Percentiles rank a stretch among this genome's conserved stretches.
These are phyloP conservation scores for Suricata suricatta DNA, from an alignment of 2,113 vertebrate species.

Conservation along the genomic window DNA sequence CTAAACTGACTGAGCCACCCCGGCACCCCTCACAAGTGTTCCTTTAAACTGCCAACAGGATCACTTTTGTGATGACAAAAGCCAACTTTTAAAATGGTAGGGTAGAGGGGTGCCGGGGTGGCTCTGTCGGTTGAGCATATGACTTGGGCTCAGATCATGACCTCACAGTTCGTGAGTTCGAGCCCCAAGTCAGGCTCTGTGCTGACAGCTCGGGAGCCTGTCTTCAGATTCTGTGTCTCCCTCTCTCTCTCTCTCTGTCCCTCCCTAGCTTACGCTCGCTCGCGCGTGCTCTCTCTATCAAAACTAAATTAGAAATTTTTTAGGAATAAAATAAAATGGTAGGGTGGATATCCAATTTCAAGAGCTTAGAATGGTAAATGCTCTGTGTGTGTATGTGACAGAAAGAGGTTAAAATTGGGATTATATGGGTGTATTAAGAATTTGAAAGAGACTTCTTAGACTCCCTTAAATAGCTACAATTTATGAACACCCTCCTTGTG, in stretches of 20 bases:
- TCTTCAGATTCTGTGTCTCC: too few relatives aligned
- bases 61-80: background rate
- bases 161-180: too few relatives aligned
- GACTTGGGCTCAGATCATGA: too few relatives aligned
- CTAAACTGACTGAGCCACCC: too few relatives aligned
- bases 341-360: background rate
- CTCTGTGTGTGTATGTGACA: background rate
- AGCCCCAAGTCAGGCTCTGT: too few relatives aligned
- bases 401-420: background rate
- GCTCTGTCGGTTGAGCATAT: too few relatives aligned
- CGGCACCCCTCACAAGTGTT: background rate
- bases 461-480: background rate
- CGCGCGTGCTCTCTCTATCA: too few relatives aligned
- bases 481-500: background rate
- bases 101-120: background rate
- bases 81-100: background rate
- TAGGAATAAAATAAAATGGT: background rate
- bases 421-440: background rate
- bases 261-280: too few relatives aligned
- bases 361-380: background rate
- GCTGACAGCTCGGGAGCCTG: too few relatives aligned
- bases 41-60: constrained; percentile 16
- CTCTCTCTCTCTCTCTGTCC: too few relatives aligned
- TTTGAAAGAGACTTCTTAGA: background rate
- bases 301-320: too few relatives aligned